phyloP scores from a whole-genome alignment of 2,113 vertebrate genomes.

The Irena cyanogastra region DNA sequence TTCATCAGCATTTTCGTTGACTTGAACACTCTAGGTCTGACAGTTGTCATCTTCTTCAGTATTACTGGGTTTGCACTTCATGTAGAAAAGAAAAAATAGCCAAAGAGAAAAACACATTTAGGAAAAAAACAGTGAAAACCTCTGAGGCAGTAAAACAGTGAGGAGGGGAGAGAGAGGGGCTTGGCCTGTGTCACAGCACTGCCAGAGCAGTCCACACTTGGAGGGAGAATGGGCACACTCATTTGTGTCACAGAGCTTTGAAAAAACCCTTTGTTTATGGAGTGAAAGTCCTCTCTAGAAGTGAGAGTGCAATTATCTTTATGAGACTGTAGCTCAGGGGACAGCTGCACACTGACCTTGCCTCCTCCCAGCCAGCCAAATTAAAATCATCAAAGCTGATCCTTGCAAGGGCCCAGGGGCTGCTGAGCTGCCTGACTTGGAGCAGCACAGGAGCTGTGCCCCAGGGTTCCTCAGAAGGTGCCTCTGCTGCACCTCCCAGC shows the following conservation, averaged over 20 bases:
- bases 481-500: neutral
- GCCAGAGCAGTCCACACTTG: neutral
- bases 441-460: neutral
- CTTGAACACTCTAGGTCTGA: neutral
- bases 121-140: neutral
- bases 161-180: neutral
- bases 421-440: neutral
- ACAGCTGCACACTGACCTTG: neutral
- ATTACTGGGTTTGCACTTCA: neutral
- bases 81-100: neutral
- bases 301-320: neutral
- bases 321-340: neutral
- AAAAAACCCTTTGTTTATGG: neutral
- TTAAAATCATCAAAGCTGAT: neutral
- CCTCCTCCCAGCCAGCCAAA: neutral
- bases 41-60: constrained; percentile 2
- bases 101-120: neutral
- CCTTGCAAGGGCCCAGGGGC: neutral
- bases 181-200: neutral
- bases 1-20: neutral
- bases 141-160: neutral
- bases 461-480: neutral
- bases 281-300: neutral
- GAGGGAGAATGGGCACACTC: neutral
- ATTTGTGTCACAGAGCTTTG: neutral